Evolutionary conservation across 1,140 invertebrate species (phyloP).

Genomic region (Saccostrea glomerata): DNA sequence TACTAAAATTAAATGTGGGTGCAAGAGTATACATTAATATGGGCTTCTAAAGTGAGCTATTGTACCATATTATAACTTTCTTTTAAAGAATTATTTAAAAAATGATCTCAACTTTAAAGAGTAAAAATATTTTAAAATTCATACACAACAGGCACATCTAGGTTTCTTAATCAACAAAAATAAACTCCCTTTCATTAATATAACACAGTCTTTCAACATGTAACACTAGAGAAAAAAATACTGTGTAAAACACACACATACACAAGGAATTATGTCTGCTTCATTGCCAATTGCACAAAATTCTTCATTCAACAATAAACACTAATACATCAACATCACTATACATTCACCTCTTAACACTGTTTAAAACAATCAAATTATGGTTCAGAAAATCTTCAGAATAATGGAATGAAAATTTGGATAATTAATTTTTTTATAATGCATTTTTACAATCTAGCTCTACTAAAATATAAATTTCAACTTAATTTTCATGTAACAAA

Average conservation of each 20-base stretch:
- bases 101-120: conserved; percentile 14
- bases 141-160: conserved; percentile 26
- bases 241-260: background rate
- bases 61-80: background rate
- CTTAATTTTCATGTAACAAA: background rate
- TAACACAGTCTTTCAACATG: conserved; percentile 16
- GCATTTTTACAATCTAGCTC: background rate
- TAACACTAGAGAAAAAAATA: conserved; percentile 4
- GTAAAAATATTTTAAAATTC: background rate
- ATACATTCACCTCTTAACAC: background rate
- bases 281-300: conserved; percentile 20
- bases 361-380: background rate
- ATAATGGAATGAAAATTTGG: conserved; percentile 5
- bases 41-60: background rate
- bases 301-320: background rate
- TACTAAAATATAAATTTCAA: background rate
- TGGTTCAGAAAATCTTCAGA: background rate
- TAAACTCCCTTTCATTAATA: conserved; percentile 16
- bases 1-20: too few species aligned
- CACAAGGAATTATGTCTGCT: background rate
- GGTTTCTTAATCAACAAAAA: conserved; percentile 25
- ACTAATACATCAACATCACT: background rate
- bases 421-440: background rate
- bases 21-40: background rate
- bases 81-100: background rate